Base-by-base conservation (phyloP, 1,140 invertebrate species). In the Heliothis virescens region DNA sequence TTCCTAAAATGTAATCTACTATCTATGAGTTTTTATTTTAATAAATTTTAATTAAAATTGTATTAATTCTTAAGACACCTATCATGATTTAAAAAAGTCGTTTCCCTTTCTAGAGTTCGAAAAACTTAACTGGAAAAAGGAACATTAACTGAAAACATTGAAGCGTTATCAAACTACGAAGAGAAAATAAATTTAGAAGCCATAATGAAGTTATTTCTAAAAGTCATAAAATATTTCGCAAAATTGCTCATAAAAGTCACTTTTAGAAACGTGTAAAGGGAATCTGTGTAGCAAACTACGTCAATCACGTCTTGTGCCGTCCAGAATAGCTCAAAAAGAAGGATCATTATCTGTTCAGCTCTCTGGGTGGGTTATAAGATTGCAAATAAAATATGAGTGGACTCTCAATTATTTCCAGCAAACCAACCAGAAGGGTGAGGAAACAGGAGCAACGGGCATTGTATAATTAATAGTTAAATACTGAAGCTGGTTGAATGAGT, bases 271-370 rank as follows among this genome's bases (percentile, higher is more conserved):
- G 72, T 81, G 79, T 74, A 60, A 83, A 81, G 81, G 80, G 80
- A 82, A 81, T 82, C 73, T 63, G 79, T 83, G 76, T 81, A 76
- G 84, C 78, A 79, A 85, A 86, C 77, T 83, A 78, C 82, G 86
- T 87, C 84, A 87, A 86, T 85, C 50, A 78, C 62, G 12, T 77
- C 75, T 79, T 67, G 48, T 63, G 62, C 60, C 13, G 29, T 60
- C 74, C 59, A 79, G 62, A 79, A 79, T 76, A 79, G 59, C 67
- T 73, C 29, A 57, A 71, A 65, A 72, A 59, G 50, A 47, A 74
- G 12, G 18, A 57, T 74, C 50, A 41, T 11, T 60, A 60, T 57
- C 71, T 57, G 16, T 73, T 57, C 7, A 73, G 16, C 11, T 57
- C 9, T 18, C 21, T n/a, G 21, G 29, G 18, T 55, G 34, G 41